These are phyloP conservation scores for Gadopsis marmoratus DNA, from an alignment of 2,797 vertebrate species.

Conservation along the genomic window DNA sequence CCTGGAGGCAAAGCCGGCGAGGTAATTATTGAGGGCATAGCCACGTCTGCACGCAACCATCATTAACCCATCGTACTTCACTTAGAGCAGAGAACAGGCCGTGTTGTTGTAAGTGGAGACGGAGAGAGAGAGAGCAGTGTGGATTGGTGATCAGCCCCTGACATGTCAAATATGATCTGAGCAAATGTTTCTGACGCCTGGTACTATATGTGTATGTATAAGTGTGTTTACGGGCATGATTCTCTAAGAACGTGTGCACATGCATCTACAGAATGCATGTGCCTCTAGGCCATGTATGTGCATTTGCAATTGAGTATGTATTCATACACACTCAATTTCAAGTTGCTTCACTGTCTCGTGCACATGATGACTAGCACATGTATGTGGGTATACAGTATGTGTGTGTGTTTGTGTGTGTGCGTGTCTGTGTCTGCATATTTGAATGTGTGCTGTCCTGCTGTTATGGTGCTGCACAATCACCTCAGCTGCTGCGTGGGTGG, in stretches of 20 bases:
- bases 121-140: constrained; percentile 3
- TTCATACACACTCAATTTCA: background rate
- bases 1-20: constrained; percentile 79
- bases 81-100: constrained; percentile 66
- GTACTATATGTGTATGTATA: no score
- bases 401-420: background rate
- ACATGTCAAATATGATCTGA: constrained; percentile 72
- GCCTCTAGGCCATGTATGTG: background rate
- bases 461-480: constrained; percentile 1
- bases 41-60: constrained; percentile 82
- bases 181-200: constrained; percentile 61
- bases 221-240: constrained; percentile 8
- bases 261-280: background rate
- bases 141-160: constrained; percentile 62
- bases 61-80: constrained; percentile 78
- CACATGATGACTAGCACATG: background rate
- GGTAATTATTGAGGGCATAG: constrained; percentile 79
- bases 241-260: background rate
- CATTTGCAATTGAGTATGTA: background rate
- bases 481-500: constrained; percentile 21
- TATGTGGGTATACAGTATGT: background rate
- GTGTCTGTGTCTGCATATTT: background rate
- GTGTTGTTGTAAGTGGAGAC: constrained; percentile 68
- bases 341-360: background rate
- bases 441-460: background rate